phyloP scores from a whole-genome alignment of 2,888 invertebrate species.

The Labia minor region DNA sequence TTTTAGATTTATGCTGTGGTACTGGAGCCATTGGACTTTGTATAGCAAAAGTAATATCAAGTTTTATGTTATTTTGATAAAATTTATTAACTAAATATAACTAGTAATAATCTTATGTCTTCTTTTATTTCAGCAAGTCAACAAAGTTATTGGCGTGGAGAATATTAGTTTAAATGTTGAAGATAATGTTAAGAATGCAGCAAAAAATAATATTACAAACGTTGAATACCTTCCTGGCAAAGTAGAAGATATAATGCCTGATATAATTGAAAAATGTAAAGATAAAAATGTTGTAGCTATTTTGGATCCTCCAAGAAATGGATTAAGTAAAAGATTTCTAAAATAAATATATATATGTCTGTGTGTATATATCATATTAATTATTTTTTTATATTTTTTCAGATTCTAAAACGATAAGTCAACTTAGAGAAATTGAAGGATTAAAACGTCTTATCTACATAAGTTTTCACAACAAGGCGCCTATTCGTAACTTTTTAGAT shows the following conservation, averaged over 20 bases:
- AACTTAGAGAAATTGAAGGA: constrained; percentile 37
- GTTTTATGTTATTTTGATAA: too few relatives aligned
- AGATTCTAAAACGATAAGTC: constrained; percentile 36
- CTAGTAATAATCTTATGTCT: too few relatives aligned
- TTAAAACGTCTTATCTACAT: constrained; percentile 45
- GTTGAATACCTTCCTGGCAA: constrained; percentile 44
- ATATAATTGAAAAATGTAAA: constrained; percentile 30
- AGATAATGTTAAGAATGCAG: constrained; percentile 47
- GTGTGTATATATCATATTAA: neutral
- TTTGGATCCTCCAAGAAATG: constrained; percentile 51
- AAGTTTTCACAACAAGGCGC: constrained; percentile 44
- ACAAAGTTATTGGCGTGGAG: constrained; percentile 46
- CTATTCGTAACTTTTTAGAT: constrained; percentile 41
- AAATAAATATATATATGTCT: neutral
- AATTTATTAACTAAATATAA: too few relatives aligned
- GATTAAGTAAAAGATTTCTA: constrained; percentile 35
- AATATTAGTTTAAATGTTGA: constrained; percentile 43
- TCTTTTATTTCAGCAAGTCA: constrained; percentile 27
- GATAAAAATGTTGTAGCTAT: constrained; percentile 40
- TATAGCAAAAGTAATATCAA: constrained; percentile 33
- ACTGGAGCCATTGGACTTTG: constrained; percentile 47
- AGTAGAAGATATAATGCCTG: constrained; percentile 44
- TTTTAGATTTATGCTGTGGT: constrained; percentile 54
- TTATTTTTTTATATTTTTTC: constrained; percentile 18
- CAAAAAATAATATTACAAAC: constrained; percentile 40